Evolutionary conservation across 2,888 invertebrate species (phyloP), one percentile per base, ranked within the genome.

Genomic region (Cerastis leucographa): DNA sequence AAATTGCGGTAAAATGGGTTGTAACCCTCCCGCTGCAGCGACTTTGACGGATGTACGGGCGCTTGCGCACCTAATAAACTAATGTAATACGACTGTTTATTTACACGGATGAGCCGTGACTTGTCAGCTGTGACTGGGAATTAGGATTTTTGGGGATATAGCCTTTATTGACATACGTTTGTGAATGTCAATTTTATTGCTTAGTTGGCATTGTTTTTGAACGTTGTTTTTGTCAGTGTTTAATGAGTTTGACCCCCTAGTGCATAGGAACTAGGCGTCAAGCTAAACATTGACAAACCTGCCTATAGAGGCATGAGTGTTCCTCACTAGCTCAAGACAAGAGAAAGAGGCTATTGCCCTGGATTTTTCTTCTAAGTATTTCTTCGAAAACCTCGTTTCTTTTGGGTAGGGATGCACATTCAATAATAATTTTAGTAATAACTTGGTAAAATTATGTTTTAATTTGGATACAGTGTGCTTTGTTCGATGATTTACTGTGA

Each of bases 21-120:
- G 93, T 91, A 93, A 92, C 93, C 90, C 91, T 92, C 90, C 94
- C 90, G 89, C 85, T 91, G 91, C 89, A 91, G 74, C 81, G 94
- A 94, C 95, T 93, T 93, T 96, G 96, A 96, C 94, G 92, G 94
- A 96, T 96, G 94, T 92, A 93, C 93, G 92, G 92, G 89, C 89
- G 91, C 91, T 91, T 93, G 93, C 94, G 86, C 93, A 95, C 95
- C 95, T 94, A 95, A 96, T 96, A 96, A 96, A 95, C 93, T 96
- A 95, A 96, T 96, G 95, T 85, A 85, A 81, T 85, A 73, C 78
- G 84, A 67, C 78, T 83, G 85, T 87, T 89, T 88, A 87, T 80
- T 76, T 85, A 79, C 71, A 76, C 65, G 83, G 78, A 66, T 80
- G 71, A 78, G 56, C 29, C 69, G 44, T 76, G 66, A 74, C 42